Percentiles rank a stretch among this genome's conserved stretches.
phyloP scores from a whole-genome alignment of 1,140 invertebrate genomes.

The Acromyrmex heyeri region DNA sequence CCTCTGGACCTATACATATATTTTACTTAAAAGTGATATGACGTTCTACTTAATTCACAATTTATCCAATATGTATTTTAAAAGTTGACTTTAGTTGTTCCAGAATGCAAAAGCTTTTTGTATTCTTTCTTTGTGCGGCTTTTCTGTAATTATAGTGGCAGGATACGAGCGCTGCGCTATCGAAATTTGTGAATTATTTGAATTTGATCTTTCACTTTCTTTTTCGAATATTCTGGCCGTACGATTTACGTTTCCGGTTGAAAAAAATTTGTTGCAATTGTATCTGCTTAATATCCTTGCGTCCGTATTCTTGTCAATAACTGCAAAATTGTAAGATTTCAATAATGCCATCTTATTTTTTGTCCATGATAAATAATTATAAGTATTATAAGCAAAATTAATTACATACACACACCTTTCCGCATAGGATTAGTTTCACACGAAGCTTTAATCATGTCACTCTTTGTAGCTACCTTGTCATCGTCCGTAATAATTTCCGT shows the following conservation, averaged over 20 bases:
- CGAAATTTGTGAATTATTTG: conserved; percentile 52
- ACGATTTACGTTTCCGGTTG: conserved; percentile 84
- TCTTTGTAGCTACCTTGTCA: conserved; percentile 58
- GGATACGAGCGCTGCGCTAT: conserved; percentile 60
- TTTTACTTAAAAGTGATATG: conserved; percentile 7
- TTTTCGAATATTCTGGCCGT: conserved; percentile 84
- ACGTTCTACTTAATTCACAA: background rate
- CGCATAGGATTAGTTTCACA: conserved; percentile 68
- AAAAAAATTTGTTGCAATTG: conserved; percentile 74
- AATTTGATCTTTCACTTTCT: conserved; percentile 69
- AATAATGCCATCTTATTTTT: background rate
- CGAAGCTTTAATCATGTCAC: conserved; percentile 69
- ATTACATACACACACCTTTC: conserved; percentile 74
- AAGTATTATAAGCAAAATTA: conserved; percentile 9
- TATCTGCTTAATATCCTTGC: conserved; percentile 77
- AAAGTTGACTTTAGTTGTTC: conserved; percentile 80
- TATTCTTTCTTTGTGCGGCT: conserved; percentile 81
- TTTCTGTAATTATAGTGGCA: conserved; percentile 52
- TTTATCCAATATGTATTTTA: background rate
- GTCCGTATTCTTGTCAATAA: conserved; percentile 74
- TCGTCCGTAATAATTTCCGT: conserved; percentile 44
- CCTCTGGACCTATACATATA: background rate
- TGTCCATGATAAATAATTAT: background rate
- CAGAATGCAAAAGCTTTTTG: conserved; percentile 85
- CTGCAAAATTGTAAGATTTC: conserved; percentile 60